Evolutionary conservation across 2,113 vertebrate species (phyloP).

Genomic region (Emberiza fucata): DNA sequence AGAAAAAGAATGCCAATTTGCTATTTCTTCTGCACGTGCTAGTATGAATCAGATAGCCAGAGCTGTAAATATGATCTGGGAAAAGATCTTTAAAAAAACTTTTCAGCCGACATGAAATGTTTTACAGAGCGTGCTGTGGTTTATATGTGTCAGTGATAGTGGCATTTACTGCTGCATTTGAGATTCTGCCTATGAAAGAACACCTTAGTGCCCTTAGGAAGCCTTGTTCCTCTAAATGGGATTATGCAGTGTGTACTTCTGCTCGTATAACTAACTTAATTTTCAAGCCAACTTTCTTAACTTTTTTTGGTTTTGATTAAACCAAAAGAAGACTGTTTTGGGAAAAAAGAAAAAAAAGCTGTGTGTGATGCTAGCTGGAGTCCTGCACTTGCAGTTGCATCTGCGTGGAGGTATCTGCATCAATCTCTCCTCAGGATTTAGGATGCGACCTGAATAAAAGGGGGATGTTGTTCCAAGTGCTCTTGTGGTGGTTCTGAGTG

Average conservation of each 20-base stretch:
- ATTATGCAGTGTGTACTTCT: neutral
- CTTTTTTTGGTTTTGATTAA: neutral
- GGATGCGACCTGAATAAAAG: conserved; percentile 6
- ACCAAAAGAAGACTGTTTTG: neutral
- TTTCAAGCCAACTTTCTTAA: neutral
- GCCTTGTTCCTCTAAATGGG: neutral
- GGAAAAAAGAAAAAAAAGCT: neutral
- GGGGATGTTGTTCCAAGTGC: neutral
- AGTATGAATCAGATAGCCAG: neutral
- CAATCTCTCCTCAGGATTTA: neutral
- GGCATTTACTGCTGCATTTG: neutral
- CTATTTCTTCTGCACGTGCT: neutral
- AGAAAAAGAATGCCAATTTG: neutral
- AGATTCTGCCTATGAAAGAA: neutral
- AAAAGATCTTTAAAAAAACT: neutral
- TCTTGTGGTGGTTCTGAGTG: neutral
- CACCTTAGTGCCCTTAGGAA: neutral
- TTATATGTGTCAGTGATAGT: neutral
- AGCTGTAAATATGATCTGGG: neutral
- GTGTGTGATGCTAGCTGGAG: neutral
- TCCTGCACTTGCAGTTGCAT: neutral
- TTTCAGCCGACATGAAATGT: neutral
- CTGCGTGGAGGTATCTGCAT: neutral
- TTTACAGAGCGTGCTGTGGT: neutral
- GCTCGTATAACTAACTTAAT: accelerated